Conservation (phyloP, 2,888 invertebrate species). For the Philereme vetulata region DNA sequence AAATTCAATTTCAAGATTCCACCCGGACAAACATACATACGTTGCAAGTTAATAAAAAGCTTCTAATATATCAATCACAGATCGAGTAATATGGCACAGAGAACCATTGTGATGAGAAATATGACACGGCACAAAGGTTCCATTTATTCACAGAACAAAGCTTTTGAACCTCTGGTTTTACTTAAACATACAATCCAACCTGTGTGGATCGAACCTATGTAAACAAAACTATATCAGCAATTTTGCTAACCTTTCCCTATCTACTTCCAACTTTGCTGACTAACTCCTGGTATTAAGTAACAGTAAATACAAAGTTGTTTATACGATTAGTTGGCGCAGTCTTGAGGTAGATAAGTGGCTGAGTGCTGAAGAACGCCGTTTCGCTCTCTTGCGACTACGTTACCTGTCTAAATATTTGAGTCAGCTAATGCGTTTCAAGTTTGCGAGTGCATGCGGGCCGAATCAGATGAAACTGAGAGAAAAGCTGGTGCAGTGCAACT, state of each 20-base stretch:
- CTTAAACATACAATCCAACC: background rate
- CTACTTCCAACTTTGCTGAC: constrained; percentile 9
- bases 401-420: constrained; percentile 65
- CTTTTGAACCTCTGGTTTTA: background rate
- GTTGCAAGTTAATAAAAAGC: too few relatives aligned
- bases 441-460: constrained; percentile 43
- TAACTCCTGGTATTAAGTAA: constrained; percentile 3
- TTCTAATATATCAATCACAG: too few relatives aligned
- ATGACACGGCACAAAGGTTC: too few relatives aligned
- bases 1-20: too few relatives aligned
- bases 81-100: too few relatives aligned
- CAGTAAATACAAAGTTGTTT: constrained; percentile 22
- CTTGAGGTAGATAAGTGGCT: constrained; percentile 9
- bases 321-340: constrained; percentile 12
- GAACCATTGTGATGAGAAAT: too few relatives aligned
- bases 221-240: constrained; percentile 10
- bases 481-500: constrained; percentile 14
- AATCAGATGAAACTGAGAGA: constrained; percentile 6
- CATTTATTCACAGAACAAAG: too few relatives aligned
- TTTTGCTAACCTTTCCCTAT: constrained; percentile 9
- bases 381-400: constrained; percentile 51
- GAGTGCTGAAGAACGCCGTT: constrained; percentile 41
- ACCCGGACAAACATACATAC: too few relatives aligned
- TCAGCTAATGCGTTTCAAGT: constrained; percentile 54
- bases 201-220: background rate